These are phyloP conservation scores for Macroglossus sobrinus DNA, from an alignment of 2,113 vertebrate species.

Conservation along the genomic window DNA sequence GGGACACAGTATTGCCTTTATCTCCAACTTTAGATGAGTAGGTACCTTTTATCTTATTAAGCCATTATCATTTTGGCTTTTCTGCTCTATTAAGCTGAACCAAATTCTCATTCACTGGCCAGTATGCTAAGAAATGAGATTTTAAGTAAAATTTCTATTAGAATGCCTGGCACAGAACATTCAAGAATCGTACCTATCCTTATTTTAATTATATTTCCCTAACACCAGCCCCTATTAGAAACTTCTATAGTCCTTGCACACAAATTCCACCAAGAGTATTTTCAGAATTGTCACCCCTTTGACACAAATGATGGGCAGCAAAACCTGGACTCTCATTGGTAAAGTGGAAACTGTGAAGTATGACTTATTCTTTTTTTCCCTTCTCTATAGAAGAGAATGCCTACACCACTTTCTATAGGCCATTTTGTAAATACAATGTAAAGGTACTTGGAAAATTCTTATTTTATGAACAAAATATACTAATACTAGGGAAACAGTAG, in stretches of 20 bases:
- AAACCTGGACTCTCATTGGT: neutral
- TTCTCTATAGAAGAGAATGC: neutral
- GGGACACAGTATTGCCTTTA: fast-evolving
- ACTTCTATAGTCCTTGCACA: neutral
- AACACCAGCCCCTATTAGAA: neutral
- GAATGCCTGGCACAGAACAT: neutral
- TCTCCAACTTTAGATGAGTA: neutral
- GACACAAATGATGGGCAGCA: neutral
- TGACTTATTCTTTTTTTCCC: neutral
- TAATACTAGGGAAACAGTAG: neutral
- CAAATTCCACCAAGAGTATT: neutral
- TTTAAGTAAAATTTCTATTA: neutral
- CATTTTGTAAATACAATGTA: neutral
- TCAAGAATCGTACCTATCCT: neutral
- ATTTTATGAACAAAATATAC: neutral
- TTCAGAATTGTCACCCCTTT: neutral
- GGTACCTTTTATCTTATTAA: neutral
- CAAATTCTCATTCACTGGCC: neutral
- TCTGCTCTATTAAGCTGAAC: neutral
- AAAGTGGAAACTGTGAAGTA: neutral
- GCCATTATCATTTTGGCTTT: neutral
- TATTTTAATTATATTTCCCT: neutral
- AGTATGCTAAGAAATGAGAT: neutral
- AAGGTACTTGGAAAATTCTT: neutral
- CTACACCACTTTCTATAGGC: neutral